phyloP scores from a whole-genome alignment of 37 sponge, comb jelly and placozoan species.

The Halisarca cf. caerulea region DNA sequence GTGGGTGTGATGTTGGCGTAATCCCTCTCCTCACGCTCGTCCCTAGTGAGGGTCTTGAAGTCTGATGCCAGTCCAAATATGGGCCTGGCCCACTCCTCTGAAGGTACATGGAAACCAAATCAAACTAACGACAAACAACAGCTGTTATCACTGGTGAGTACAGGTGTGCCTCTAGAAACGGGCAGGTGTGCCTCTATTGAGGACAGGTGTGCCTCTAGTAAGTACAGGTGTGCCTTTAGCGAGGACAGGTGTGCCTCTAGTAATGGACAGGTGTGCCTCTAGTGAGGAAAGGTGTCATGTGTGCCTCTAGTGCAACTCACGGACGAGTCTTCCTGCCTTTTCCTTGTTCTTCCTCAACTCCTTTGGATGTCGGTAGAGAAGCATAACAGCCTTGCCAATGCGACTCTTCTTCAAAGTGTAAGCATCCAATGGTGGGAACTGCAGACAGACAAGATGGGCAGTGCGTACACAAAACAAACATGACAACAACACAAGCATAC shows the following conservation, averaged over 20 bases:
- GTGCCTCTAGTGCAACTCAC: conserved; percentile 55
- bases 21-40: conserved; percentile 93
- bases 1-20: conserved; percentile 62
- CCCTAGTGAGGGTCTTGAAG: conserved; percentile 78
- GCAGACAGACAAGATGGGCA: background rate
- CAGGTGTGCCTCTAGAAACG: background rate
- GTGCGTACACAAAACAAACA: background rate
- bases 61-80: conserved; percentile 95
- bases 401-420: conserved; percentile 86
- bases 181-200: background rate
- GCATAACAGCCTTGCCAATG: conserved; percentile 97
- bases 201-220: background rate
- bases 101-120: too few species aligned
- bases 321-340: conserved; percentile 89
- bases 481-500: background rate
- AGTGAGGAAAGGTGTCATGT: background rate
- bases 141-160: background rate
- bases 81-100: conserved; percentile 95
- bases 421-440: conserved; percentile 71
- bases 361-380: conserved; percentile 93
- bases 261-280: background rate
- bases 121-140: background rate
- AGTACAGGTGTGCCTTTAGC: background rate
- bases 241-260: background rate
- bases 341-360: conserved; percentile 87